These are phyloP conservation scores for Erethizon dorsatum DNA, from an alignment of 2,797 vertebrate genomes.

Conservation along the genomic window DNA sequence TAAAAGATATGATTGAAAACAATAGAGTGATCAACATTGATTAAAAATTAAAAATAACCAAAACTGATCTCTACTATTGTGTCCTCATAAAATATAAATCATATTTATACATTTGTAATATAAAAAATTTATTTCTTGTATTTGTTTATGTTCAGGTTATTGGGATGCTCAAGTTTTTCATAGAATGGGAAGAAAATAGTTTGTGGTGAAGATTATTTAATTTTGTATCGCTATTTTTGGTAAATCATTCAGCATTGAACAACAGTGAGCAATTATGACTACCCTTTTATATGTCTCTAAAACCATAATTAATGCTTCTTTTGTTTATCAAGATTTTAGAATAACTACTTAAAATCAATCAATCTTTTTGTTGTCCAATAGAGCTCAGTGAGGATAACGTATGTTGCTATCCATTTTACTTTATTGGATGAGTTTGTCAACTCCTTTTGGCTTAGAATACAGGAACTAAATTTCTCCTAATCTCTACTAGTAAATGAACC, in stretches of 20 bases:
- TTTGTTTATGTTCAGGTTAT: not conserved
- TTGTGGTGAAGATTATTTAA: not conserved
- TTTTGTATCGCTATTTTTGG: not conserved
- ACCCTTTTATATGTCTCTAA: not conserved
- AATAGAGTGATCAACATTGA: not conserved
- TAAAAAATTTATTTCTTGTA: constrained; percentile 39
- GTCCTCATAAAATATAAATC: not conserved
- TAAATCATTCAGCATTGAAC: not conserved
- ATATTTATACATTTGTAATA: not conserved
- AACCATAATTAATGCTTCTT: not conserved
- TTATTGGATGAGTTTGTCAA: not conserved
- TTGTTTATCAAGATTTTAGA: constrained; percentile 34
- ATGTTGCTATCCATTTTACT: not conserved
- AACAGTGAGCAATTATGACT: not conserved
- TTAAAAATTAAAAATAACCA: not conserved
- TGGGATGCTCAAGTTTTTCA: not conserved
- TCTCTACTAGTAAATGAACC: not conserved
- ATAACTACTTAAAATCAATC: constrained; percentile 7
- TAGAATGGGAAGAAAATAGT: not conserved
- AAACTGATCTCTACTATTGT: not conserved
- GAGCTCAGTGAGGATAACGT: not conserved
- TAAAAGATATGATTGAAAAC: not conserved
- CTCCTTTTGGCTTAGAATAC: not conserved
- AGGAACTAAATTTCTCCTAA: constrained; percentile 12
- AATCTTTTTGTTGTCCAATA: not conserved